A percentile compares a stretch with the other conserved stretches of the same genome.
phyloP scores from a whole-genome alignment of 2,888 invertebrate genomes.

The Iphiclides podalirius region DNA sequence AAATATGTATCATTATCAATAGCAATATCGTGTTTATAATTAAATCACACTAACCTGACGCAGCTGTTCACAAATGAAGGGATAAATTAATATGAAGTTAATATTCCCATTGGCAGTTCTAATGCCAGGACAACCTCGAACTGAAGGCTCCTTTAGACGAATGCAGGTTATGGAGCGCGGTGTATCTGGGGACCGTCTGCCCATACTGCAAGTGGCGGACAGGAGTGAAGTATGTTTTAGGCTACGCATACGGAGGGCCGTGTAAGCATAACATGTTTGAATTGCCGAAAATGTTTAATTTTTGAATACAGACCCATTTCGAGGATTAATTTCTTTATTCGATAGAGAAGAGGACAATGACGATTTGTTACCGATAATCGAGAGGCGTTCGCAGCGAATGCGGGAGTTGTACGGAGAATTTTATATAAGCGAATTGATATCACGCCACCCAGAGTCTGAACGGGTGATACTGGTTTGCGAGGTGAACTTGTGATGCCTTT shows the following conservation, averaged over 20 bases:
- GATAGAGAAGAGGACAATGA: slow-evolving; percentile 87
- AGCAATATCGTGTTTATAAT: no score
- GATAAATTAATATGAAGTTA: slow-evolving; percentile 13
- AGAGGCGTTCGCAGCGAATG: slow-evolving; percentile 68
- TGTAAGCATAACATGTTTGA: slow-evolving; percentile 38
- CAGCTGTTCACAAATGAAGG: no score
- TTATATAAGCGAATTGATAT: slow-evolving; percentile 83
- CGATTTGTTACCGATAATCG: slow-evolving; percentile 82
- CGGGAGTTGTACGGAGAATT: slow-evolving; percentile 81
- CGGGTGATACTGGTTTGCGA: slow-evolving; percentile 81
- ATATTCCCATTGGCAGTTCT: slow-evolving; percentile 40
- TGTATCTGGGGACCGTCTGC: slow-evolving; percentile 48
- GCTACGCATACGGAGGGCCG: slow-evolving; percentile 60
- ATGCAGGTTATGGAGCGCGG: slow-evolving; percentile 51
- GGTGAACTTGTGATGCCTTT: slow-evolving; percentile 40
- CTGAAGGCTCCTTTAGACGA: slow-evolving; percentile 55
- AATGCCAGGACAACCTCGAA: slow-evolving; percentile 53
- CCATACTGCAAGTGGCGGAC: slow-evolving; percentile 52
- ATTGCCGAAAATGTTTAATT: neutral
- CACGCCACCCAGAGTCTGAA: slow-evolving; percentile 73
- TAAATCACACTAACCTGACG: no score
- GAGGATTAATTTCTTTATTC: no score
- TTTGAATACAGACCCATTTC: neutral
- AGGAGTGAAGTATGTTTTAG: slow-evolving; percentile 57
- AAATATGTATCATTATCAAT: no score